Percentiles rank a stretch among this genome's conserved stretches.
Evolutionary conservation across 2,797 vertebrate genomes (phyloP).

Genomic region (Paratrypauchen microcephalus): DNA sequence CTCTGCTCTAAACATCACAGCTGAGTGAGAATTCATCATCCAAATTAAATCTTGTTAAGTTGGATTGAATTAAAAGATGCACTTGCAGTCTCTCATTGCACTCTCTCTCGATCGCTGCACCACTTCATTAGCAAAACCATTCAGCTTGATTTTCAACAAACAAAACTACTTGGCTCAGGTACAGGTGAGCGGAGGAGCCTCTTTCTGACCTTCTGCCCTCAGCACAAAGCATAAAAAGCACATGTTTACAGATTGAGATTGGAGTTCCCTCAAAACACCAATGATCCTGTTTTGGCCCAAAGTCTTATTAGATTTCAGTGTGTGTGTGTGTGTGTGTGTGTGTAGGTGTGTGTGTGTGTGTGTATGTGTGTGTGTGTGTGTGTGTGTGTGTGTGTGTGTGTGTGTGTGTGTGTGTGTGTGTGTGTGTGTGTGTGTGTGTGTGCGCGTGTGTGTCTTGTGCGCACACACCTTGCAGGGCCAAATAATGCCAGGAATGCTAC

Average conservation of each 20-base stretch:
- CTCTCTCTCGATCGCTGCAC: constrained; percentile 6
- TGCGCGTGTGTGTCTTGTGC: not conserved
- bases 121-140: constrained; percentile 10
- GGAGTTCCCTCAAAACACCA: constrained; percentile 37
- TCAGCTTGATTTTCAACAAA: constrained; percentile 11
- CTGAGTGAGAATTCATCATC: constrained; percentile 14
- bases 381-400: not conserved
- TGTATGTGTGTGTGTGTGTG: not conserved
- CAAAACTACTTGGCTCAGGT: not conserved
- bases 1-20: constrained; percentile 5
- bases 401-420: not conserved
- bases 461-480: constrained; percentile 25
- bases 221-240: not conserved
- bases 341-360: not conserved
- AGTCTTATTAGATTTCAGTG: constrained; percentile 45
- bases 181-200: not conserved
- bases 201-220: not conserved
- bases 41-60: constrained; percentile 35
- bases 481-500: constrained; percentile 62
- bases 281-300: constrained; percentile 25
- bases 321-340: too few species aligned
- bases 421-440: not conserved
- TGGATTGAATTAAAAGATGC: constrained; percentile 34
- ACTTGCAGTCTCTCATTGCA: constrained; percentile 8
- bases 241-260: constrained; percentile 10